Percentiles rank a stretch among this genome's conserved stretches.
These are phyloP conservation scores for Drosophila mayri DNA, from an alignment of 1,140 invertebrate genomes.

Conservation along the genomic window DNA sequence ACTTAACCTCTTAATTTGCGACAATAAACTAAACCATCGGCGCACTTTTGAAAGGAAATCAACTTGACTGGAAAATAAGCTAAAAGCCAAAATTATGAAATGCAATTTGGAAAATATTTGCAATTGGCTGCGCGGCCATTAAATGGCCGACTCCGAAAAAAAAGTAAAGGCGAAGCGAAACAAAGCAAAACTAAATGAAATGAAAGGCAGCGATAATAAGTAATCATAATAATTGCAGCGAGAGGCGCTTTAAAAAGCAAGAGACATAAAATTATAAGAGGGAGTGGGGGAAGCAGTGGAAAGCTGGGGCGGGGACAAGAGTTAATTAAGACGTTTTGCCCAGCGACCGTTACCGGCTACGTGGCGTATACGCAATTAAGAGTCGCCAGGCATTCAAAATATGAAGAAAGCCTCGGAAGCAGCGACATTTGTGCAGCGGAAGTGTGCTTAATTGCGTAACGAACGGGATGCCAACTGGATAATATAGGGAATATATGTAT, in stretches of 20 bases:
- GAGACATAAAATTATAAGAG: conserved; percentile 8
- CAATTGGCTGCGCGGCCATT: conserved; percentile 77
- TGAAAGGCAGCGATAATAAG: conserved; percentile 77
- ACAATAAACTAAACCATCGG: conserved; percentile 74
- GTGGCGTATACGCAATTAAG: conserved; percentile 78
- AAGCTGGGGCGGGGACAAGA: conserved; percentile 58
- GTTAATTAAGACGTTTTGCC: conserved; percentile 81
- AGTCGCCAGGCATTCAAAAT: conserved; percentile 66
- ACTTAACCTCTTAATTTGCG: conserved; percentile 69
- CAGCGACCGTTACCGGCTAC: conserved; percentile 74
- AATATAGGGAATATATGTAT: background rate
- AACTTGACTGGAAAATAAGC: conserved; percentile 54
- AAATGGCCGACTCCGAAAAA: conserved; percentile 64
- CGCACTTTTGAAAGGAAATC: conserved; percentile 62
- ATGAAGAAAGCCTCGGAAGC: conserved; percentile 78
- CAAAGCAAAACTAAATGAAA: conserved; percentile 60
- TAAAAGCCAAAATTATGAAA: conserved; percentile 71
- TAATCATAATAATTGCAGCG: conserved; percentile 81
- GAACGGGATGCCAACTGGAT: conserved; percentile 3
- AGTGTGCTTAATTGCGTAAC: conserved; percentile 75
- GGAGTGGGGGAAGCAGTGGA: conserved; percentile 6
- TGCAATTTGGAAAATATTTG: conserved; percentile 81
- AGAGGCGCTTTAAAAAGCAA: conserved; percentile 68
- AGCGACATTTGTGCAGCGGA: conserved; percentile 68
- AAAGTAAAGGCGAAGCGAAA: conserved; percentile 48